Percentiles rank a stretch among this genome's conserved stretches.
Conservation (phyloP, 2,888 invertebrate genomes). For the Drosophila tanythrix region DNA sequence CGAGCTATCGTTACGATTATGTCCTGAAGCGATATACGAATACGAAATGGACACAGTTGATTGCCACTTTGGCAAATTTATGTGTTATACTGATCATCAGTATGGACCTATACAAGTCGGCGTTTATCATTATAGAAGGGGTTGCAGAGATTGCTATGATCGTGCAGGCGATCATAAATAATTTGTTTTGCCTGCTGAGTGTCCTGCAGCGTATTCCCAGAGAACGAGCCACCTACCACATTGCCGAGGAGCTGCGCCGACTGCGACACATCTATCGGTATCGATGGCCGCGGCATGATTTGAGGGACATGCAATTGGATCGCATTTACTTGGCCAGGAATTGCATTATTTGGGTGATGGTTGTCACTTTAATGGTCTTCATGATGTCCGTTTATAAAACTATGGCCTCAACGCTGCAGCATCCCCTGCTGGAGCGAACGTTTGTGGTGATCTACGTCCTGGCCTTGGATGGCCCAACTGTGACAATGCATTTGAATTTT, state of each 20-base stretch:
- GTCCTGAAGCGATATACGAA: conserved; percentile 3
- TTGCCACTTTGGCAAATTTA: conserved; percentile 37
- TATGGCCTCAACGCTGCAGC: accelerated
- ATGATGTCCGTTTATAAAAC: background rate
- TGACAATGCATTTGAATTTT: conserved; percentile 37
- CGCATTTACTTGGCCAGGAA: conserved; percentile 34
- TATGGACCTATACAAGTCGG: background rate
- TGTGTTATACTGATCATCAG: background rate
- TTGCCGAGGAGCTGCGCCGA: conserved; percentile 9
- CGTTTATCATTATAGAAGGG: background rate
- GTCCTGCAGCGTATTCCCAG: conserved; percentile 26
- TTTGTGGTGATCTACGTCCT: background rate
- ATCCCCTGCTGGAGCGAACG: accelerated
- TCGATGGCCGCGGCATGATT: background rate
- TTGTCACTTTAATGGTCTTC: background rate
- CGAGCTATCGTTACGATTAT: conserved; percentile 53
- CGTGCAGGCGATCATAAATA: conserved; percentile 15
- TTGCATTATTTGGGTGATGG: conserved; percentile 11
- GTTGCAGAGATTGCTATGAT: background rate
- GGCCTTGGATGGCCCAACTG: conserved; percentile 11
- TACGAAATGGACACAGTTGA: conserved; percentile 28
- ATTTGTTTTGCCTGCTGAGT: conserved; percentile 28
- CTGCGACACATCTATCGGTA: conserved; percentile 21
- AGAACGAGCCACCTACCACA: conserved; percentile 17
- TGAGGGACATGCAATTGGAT: background rate